Evolutionary conservation across 2,797 vertebrate species (phyloP), one percentile per base, ranked within the genome.

Genomic region (Gymnothorax javanicus): DNA sequence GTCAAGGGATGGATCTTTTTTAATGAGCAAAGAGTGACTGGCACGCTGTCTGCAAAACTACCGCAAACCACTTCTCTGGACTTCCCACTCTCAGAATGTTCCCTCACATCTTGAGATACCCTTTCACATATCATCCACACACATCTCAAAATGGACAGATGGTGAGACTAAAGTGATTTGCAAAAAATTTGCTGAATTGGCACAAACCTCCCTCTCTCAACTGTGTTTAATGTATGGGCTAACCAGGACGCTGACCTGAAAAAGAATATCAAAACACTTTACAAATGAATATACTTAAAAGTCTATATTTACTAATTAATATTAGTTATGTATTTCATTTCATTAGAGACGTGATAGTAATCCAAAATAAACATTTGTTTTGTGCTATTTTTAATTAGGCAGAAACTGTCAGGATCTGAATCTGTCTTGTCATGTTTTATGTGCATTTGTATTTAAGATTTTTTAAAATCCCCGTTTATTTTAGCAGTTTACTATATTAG

Each of bases 21-120:
- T 81, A 81, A 81, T 56, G 52, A 81, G 77, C 50, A 9, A 54
- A 54, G 50, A 56, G 52, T 81, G 77, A 81, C 77, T 56, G 77
- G 17, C 77, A 81, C 7, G 50, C 77, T 27, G 25, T 81, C 77
- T 81, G 77, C 5, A 50, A 12, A n/a, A 81, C 17, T 23, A 52
- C n/a, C 23, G 20, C 50, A 56, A 15, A n/a, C 77, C 43, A 56
- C 77, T 54, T 81, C 50, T 50, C 56, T 52, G 73, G 17, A 27
- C 50, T 56, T 56, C 20, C 50, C 77, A 56, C 17, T 54, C 77
- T 50, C 43, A 50, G 27, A 7, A 43, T 77, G 73, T 56, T 52
- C n/a, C 2, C 23, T 56, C 20, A 20, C 15, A 1, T 52, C 75
- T 23, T 79, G 75, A 52, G 15, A 52, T 13, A 79, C 52, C 75